Evolutionary conservation across 23 tunicate species (phyloP).

Genomic region (Botrylloides violaceus): DNA sequence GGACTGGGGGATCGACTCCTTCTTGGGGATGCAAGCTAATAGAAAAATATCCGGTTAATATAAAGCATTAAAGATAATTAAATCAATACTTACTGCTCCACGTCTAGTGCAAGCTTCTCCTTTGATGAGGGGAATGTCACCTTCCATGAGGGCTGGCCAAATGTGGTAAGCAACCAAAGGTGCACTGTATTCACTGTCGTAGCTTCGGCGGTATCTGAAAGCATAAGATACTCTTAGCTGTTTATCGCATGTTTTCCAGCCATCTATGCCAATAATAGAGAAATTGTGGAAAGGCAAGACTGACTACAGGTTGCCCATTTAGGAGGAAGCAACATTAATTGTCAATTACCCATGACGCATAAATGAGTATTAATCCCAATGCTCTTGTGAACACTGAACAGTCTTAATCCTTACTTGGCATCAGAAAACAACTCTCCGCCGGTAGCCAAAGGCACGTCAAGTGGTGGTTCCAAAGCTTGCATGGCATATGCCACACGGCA

Average conservation of each 20-base stretch:
- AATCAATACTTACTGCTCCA: constrained; percentile 80
- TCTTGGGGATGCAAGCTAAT: constrained; percentile 39
- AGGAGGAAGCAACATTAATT: neutral
- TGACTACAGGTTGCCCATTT: neutral
- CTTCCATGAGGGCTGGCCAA: constrained; percentile 99
- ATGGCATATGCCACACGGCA: constrained; percentile 83
- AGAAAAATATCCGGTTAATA: neutral
- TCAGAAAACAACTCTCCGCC: constrained; percentile 74
- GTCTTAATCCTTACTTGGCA: constrained; percentile 30
- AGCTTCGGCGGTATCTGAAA: constrained; percentile 89
- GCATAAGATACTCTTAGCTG: neutral
- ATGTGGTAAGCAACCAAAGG: constrained; percentile 93
- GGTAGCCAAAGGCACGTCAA: constrained; percentile 87
- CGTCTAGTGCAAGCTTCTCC: constrained; percentile 91
- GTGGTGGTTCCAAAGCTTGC: constrained; percentile 95
- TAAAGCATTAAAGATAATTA: neutral
- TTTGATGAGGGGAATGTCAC: constrained; percentile 59
- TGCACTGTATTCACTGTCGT: constrained; percentile 97
- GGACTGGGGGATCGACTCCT: constrained; percentile 61
- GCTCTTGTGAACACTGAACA: too few species aligned
- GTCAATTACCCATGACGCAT: too few species aligned
- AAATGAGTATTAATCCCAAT: too few species aligned
- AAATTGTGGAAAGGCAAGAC: too few species aligned
- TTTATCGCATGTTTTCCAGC: too few species aligned
- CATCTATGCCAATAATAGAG: too few species aligned